Percentiles rank a stretch among this genome's conserved stretches.
These are phyloP conservation scores for Hydrocynus forskahlii DNA, from an alignment of 2,797 vertebrate genomes.

Conservation along the genomic window DNA sequence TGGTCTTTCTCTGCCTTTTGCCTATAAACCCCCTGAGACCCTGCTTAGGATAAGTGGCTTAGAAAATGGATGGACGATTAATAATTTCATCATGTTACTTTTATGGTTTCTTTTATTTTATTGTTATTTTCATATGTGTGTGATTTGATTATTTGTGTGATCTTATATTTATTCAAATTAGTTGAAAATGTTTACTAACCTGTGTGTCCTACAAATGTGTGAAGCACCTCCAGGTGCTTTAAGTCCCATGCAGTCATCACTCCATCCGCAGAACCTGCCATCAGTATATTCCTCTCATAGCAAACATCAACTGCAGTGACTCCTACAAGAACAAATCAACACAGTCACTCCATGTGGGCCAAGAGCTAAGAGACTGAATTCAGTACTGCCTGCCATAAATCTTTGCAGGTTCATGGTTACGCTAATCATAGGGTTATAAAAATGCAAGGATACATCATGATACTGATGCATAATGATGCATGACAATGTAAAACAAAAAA, in stretches of 20 bases:
- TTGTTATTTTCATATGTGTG: too few relatives aligned
- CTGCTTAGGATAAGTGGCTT: too few relatives aligned
- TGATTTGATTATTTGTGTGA: too few relatives aligned
- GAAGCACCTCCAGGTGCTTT: conserved; percentile 69
- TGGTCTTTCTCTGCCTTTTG: too few relatives aligned
- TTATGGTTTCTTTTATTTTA: too few relatives aligned
- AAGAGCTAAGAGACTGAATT: not conserved
- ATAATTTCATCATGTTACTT: too few relatives aligned
- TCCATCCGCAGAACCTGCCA: conserved; percentile 78
- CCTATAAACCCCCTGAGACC: too few relatives aligned
- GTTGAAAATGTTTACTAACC: conserved; percentile 63
- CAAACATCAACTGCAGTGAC: conserved; percentile 75
- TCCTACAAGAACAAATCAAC: conserved; percentile 61
- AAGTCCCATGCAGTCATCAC: conserved; percentile 75
- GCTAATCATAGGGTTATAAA: not conserved
- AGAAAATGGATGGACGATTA: too few relatives aligned
- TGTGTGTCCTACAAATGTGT: conserved; percentile 76
- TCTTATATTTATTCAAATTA: too few relatives aligned
- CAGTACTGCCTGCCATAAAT: not conserved
- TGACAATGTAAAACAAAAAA: too few relatives aligned
- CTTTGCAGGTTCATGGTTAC: too few relatives aligned
- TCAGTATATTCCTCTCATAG: conserved; percentile 68
- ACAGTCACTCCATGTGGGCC: not conserved
- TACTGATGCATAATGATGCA: too few relatives aligned
- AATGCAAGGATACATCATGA: not conserved